Evolutionary conservation across 2,797 vertebrate species (phyloP).

Genomic region (Clamator glandarius): DNA sequence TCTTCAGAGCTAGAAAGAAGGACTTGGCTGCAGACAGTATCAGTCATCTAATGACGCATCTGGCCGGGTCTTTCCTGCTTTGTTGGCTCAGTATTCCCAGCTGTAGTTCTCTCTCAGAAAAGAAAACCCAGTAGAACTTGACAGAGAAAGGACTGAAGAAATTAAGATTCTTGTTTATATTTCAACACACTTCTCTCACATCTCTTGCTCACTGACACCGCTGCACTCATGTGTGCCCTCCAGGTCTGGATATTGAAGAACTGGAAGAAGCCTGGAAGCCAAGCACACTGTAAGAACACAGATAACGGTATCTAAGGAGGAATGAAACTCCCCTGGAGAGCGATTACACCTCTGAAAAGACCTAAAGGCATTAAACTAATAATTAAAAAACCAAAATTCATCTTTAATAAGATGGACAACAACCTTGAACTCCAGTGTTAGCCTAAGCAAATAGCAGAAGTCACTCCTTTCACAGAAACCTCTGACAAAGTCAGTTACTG

Average conservation of each 20-base stretch:
- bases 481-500: not conserved
- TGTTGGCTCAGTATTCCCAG: not conserved
- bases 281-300: slow-evolving; percentile 56
- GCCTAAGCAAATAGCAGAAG: not conserved
- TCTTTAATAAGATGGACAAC: not conserved
- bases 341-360: no score
- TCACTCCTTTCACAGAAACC: not conserved
- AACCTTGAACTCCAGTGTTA: not conserved
- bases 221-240: not conserved
- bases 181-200: not conserved
- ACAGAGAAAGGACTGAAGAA: not conserved
- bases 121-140: not conserved
- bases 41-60: not conserved
- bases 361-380: not conserved
- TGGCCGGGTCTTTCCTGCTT: slow-evolving; percentile 4
- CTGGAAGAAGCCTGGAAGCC: slow-evolving; percentile 61
- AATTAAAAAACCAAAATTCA: not conserved
- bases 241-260: slow-evolving; percentile 55
- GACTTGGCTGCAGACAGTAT: not conserved
- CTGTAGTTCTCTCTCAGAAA: not conserved
- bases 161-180: not conserved
- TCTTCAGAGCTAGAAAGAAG: not conserved
- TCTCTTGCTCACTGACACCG: not conserved
- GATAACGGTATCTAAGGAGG: not conserved
- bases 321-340: no score